phyloP scores from a whole-genome alignment of 2,113 vertebrate genomes.

The Desmodus rotundus region DNA sequence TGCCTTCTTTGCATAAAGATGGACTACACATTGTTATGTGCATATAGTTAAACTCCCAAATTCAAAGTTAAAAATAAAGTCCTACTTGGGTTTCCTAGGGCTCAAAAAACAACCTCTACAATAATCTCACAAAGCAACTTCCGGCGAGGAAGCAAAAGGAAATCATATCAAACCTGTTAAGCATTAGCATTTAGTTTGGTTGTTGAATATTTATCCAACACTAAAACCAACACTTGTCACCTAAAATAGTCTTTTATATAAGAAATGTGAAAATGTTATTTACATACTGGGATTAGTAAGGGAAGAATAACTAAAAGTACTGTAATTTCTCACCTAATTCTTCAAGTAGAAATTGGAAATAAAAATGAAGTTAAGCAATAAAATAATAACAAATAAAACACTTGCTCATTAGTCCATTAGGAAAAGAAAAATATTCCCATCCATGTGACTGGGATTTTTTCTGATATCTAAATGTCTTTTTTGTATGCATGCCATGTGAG shows the following conservation, averaged over 20 bases:
- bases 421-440: not conserved
- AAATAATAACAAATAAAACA: not conserved
- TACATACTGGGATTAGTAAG: not conserved
- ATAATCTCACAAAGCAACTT: not conserved
- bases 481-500: not conserved
- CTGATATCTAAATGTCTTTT: not conserved
- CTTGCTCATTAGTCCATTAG: not conserved
- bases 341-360: not conserved
- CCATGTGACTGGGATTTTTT: not conserved
- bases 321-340: not conserved
- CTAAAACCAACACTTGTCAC: not conserved
- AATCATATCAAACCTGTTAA: not conserved
- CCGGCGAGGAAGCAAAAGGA: slow-evolving; percentile 10
- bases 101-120: not conserved
- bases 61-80: slow-evolving; percentile 41
- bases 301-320: not conserved
- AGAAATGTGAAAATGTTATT: not conserved
- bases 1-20: slow-evolving; percentile 69
- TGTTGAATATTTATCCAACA: not conserved
- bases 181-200: not conserved
- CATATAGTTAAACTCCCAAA: slow-evolving; percentile 54
- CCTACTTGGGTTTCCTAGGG: not conserved
- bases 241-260: not conserved
- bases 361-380: not conserved
- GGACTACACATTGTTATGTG: slow-evolving; percentile 53